phyloP scores from a whole-genome alignment of 2,888 invertebrate genomes.

The Tromatobia lineatoria region DNA sequence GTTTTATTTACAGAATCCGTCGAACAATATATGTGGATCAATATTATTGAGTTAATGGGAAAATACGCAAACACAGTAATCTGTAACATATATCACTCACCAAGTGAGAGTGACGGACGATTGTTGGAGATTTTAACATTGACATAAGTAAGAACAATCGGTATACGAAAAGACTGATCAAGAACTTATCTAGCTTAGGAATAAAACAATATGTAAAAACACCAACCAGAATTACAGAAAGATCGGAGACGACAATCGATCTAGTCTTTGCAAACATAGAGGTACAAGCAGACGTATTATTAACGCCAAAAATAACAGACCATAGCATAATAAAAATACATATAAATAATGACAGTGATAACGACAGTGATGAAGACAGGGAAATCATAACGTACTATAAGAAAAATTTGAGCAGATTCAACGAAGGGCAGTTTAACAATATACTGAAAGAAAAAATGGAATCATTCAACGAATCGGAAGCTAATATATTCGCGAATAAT shows the following conservation, averaged over 20 bases:
- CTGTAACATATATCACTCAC: slow-evolving; percentile 52
- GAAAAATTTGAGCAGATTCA: not conserved
- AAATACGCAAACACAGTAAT: slow-evolving; percentile 50
- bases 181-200: slow-evolving; percentile 41
- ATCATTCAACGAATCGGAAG: not conserved
- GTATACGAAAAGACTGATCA: slow-evolving; percentile 42
- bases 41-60: slow-evolving; percentile 38
- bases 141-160: slow-evolving; percentile 30
- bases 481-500: not conserved
- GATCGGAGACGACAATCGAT: not conserved
- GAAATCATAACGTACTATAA: not conserved
- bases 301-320: no score
- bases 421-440: not conserved
- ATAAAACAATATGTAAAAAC: slow-evolving; percentile 38
- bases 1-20: slow-evolving; percentile 11
- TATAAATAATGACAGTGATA: not conserved
- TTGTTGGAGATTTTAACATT: slow-evolving; percentile 51
- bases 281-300: not conserved
- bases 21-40: slow-evolving; percentile 34
- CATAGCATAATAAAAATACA: not conserved
- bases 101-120: no score
- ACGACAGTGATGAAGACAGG: not conserved
- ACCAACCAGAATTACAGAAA: slow-evolving; percentile 4
- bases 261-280: not conserved
- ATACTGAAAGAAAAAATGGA: not conserved